Base-by-base conservation (phyloP, 2,888 invertebrate genomes). In the Conus canariensis region DNA sequence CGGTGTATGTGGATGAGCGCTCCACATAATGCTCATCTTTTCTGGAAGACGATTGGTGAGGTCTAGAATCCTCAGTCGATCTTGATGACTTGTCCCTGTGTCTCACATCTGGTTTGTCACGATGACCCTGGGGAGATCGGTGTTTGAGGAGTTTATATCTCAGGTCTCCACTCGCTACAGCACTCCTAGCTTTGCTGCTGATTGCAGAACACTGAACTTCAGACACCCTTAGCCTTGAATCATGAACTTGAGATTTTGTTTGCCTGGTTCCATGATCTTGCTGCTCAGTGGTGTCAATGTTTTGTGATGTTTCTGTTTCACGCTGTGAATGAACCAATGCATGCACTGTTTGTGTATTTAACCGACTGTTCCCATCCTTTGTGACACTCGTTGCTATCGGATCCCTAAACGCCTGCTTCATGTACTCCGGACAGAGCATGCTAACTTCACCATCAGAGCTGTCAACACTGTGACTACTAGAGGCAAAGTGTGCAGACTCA, bases 371-470 rank as follows among this genome's bases (percentile, higher is more conserved):
- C 64, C 64, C 64, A 64, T 70, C 70, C 70, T 19, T 22, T 70
- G 70, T 22, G 19, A 22, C 70, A 70, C 70, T 7, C 5, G 8
- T 19, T 22, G 70, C 16, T 8, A 70, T 22, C 7, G 22, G 22
- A 22, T 22, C 70, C 8, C 70, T 22, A 8, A 22, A 70, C 8
- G 70, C n/a, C 45, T 83, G 83, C n/a, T 10, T n/a, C 58, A 85
- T 25, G 25, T 85, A 85, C 10, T 59, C 85, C 7, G 85, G 85
- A 60, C 60, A 25, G 25, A 85, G 60, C 85, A 85, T 85, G 25
- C 85, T 85, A 12, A n/a, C n/a, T n/a, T n/a, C n/a, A 3, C 74
- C 74, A n/a, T 10, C n/a, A 74, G 74, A 74, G n/a, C 74, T n/a
- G 9, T 10, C 74, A 25, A 22, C 8, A n/a, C 22, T 74, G 74